Base-by-base conservation (phyloP, 1,140 invertebrate genomes). In the Anadara kagoshimensis region DNA sequence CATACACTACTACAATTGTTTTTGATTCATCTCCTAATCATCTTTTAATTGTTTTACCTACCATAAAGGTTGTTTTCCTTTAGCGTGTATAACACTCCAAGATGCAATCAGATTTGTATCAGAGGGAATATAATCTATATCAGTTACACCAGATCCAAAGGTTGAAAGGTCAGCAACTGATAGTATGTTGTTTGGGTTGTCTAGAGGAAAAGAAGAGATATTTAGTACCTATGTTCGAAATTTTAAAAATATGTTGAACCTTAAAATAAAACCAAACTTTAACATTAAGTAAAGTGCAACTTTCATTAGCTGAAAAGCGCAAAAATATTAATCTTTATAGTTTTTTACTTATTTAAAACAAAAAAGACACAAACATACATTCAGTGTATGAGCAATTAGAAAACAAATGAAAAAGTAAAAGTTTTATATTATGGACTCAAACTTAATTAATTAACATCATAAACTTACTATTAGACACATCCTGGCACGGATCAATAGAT, bases 51-150 rank as follows among this genome's bases (percentile, higher is more conserved):
- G 2, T 18, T 4, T 14, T 49, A n/a, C 47, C 14, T 59, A 54
- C 66, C 66, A 68, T 18, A 47, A 18, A 16, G 66, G 66, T 16
- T 36, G 41, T 1, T 20, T n/a, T 26, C 68, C 68, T 44, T 70
- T 58, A 54, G 56, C 58, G 11, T 70, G 68, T 43, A 70, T 47
- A 22, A 70, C 45, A 3, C 62, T 45, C 68, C 68, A 70, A 44
- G 51, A 54, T 5, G 56, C 58, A 7, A 20, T 29, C 44, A 70
- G 41, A 51, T 29, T 29, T 16, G 57, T 47, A 43, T 70, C 44
- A 24, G 58, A 61, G 18, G 59, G 59, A 5, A 59, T 63, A 54
- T 70, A 70, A 1, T 51, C 45, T n/a, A 63, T 45, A 24, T 70
- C 68, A 22, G 14, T 62, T 16, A 43, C 29, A 24, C 56, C 29